phyloP scores from a whole-genome alignment of 2,888 invertebrate genomes.

The Drosophila siamana region DNA sequence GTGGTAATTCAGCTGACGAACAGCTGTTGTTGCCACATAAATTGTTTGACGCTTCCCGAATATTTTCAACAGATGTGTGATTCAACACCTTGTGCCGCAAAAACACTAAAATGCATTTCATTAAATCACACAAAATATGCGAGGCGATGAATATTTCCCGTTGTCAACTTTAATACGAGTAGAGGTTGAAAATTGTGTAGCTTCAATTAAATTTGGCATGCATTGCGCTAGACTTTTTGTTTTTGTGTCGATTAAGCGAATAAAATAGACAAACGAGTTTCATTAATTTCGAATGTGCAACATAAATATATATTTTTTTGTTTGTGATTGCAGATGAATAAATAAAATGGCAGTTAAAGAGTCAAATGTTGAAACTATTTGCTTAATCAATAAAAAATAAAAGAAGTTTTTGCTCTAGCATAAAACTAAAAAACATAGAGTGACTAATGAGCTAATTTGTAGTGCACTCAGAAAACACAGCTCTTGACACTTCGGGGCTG shows the following conservation, averaged over 20 bases:
- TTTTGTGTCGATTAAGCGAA: slow-evolving; percentile 1
- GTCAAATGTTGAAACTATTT: neutral
- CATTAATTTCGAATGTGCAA: slow-evolving; percentile 3
- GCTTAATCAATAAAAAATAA: neutral
- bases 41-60: neutral
- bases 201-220: neutral
- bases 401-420: neutral
- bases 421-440: too few relatives aligned
- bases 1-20: neutral
- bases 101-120: too few relatives aligned
- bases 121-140: too few relatives aligned
- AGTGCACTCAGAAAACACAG: slow-evolving; percentile 21
- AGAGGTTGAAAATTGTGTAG: too few relatives aligned
- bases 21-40: slow-evolving; percentile 7
- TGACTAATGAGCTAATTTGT: slow-evolving; percentile 64
- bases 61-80: neutral
- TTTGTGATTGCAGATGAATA: neutral
- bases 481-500: neutral
- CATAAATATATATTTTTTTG: neutral
- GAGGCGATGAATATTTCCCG: too few relatives aligned
- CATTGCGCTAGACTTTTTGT: neutral
- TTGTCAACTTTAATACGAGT: too few relatives aligned
- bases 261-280: slow-evolving; percentile 21
- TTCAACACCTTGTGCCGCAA: too few relatives aligned
- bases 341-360: neutral